phyloP scores from a whole-genome alignment of 2,888 invertebrate species.

The Synergus gifuensis region DNA sequence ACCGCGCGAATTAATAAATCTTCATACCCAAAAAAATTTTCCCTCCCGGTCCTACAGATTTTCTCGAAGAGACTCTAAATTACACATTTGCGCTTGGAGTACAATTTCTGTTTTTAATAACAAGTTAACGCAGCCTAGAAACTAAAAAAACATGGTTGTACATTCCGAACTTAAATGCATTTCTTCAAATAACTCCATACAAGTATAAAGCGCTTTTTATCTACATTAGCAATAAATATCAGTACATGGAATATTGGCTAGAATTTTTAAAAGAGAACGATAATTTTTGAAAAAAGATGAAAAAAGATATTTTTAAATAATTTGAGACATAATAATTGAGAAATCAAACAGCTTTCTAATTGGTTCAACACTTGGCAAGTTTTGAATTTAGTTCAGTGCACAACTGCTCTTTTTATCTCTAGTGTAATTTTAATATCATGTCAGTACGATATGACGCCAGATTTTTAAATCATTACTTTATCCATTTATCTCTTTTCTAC shows the following conservation, averaged over 20 bases:
- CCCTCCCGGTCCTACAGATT: not conserved
- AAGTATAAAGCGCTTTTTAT: constrained; percentile 14
- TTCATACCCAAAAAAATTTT: too few species aligned
- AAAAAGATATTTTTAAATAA: not conserved
- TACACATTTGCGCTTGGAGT: constrained; percentile 24
- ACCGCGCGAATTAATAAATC: too few species aligned
- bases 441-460: constrained; percentile 29
- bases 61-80: not conserved
- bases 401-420: constrained; percentile 1
- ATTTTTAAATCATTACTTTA: constrained; percentile 20
- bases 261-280: not conserved
- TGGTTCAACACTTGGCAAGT: not conserved
- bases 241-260: constrained; percentile 28
- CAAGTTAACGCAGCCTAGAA: constrained; percentile 6
- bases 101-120: constrained; percentile 13
- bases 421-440: constrained; percentile 14
- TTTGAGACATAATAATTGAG: not conserved
- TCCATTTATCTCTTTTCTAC: not conserved
- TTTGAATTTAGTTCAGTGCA: not conserved
- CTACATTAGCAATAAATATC: constrained; percentile 31
- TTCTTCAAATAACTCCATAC: constrained; percentile 22
- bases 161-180: constrained; percentile 27
- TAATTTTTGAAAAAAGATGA: too few species aligned
- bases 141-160: constrained; percentile 1
- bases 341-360: not conserved